Percentiles rank a stretch among this genome's conserved stretches.
Conservation (phyloP, 2,113 vertebrate species). For the Myiagra hebetior region DNA sequence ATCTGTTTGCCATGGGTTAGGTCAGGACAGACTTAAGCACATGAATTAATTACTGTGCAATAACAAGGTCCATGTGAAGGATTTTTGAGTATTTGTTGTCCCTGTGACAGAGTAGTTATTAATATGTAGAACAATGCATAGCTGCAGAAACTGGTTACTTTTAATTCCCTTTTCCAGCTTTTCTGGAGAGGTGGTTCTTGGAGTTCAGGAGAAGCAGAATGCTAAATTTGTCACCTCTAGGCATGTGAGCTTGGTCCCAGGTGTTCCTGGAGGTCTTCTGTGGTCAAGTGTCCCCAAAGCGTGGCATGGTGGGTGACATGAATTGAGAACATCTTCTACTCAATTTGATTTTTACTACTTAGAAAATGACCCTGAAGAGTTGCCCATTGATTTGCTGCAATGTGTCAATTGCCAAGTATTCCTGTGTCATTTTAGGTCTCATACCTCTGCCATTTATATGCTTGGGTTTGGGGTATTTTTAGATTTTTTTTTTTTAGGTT, state of each 20-base stretch:
- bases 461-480: background rate
- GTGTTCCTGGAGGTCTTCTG: background rate
- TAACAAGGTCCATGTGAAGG: background rate
- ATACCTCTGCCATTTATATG: background rate
- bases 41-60: background rate
- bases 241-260: background rate
- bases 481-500: background rate
- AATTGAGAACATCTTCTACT: background rate
- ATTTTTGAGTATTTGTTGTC: background rate
- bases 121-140: background rate
- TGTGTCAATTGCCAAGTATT: background rate
- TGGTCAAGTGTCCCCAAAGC: background rate
- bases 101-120: background rate
- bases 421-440: background rate
- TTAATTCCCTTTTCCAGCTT: background rate
- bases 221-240: background rate
- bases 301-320: background rate
- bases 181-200: background rate
- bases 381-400: fast-evolving
- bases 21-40: background rate
- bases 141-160: background rate
- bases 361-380: background rate
- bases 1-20: background rate
- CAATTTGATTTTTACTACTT: background rate
- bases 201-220: background rate